Conservation (phyloP, 2,888 invertebrate genomes). For the Pemphredon lugubris region DNA sequence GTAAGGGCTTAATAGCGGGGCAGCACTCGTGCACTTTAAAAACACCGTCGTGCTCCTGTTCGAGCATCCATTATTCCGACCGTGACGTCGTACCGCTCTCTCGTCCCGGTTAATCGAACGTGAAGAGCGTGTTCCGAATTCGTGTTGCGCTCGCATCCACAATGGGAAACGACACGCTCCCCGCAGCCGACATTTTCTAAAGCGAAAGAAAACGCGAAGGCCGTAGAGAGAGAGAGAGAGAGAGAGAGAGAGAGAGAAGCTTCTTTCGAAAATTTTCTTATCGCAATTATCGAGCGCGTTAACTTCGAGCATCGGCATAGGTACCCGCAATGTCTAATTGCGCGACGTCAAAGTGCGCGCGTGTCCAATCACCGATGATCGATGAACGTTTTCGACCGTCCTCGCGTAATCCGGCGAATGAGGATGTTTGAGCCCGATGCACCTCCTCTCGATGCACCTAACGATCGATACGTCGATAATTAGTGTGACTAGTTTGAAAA, state of each 20-base stretch:
- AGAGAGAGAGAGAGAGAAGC: constrained; percentile 28
- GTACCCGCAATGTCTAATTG: constrained; percentile 16
- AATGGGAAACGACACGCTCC: constrained; percentile 36
- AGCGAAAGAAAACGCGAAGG: no score
- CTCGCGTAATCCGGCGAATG: constrained; percentile 36
- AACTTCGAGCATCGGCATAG: no score
- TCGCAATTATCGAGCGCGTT: no score
- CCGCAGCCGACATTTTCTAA: constrained; percentile 19
- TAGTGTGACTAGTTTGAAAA: constrained; percentile 43
- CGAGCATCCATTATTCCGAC: constrained; percentile 29
- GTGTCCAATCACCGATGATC: constrained; percentile 50
- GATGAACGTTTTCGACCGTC: constrained; percentile 53
- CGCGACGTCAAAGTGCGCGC: constrained; percentile 36
- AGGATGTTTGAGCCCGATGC: constrained; percentile 37
- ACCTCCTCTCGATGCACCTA: no score
- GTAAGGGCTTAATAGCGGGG: constrained; percentile 5
- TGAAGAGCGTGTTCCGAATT: constrained; percentile 33
- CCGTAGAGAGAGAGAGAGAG: background rate
- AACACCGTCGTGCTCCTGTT: constrained; percentile 1
- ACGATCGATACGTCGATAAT: constrained; percentile 54
- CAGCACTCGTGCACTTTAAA: constrained; percentile 10
- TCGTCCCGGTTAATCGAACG: constrained; percentile 36
- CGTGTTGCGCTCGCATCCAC: constrained; percentile 10
- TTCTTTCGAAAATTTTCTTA: no score
- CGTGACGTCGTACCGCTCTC: background rate